Conservation (phyloP, 2,888 invertebrate species). For the Scaptomyza reducta region DNA sequence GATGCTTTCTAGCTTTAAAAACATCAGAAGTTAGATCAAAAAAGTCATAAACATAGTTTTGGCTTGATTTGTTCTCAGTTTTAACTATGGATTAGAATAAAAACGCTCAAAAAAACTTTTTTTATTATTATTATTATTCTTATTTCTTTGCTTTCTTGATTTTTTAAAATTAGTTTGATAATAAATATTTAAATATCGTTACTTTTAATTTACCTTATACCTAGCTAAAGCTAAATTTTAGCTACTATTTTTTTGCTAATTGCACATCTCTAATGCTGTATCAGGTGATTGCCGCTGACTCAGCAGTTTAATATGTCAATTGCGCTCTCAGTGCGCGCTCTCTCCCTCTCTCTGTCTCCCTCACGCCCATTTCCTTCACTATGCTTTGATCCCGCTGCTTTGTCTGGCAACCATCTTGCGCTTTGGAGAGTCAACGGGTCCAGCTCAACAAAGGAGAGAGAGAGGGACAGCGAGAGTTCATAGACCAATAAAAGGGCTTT, state of each 20-base stretch:
- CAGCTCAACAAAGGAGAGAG: slow-evolving; percentile 1
- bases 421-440: slow-evolving; percentile 14
- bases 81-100: too few species aligned
- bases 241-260: neutral
- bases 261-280: slow-evolving; percentile 19
- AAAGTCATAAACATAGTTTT: too few species aligned
- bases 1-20: too few species aligned
- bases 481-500: neutral
- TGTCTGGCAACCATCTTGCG: slow-evolving; percentile 12
- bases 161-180: too few species aligned
- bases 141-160: too few species aligned
- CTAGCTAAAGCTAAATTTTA: too few species aligned
- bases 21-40: too few species aligned
- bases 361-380: neutral
- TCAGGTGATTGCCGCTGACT: slow-evolving; percentile 46
- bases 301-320: slow-evolving; percentile 30
- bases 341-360: neutral
- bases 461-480: neutral
- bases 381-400: slow-evolving; percentile 9
- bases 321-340: slow-evolving; percentile 14
- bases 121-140: too few species aligned
- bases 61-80: too few species aligned
- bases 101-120: too few species aligned
- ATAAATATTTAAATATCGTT: too few species aligned
- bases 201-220: too few species aligned